Percentiles rank a stretch among this genome's conserved stretches.
Evolutionary conservation across 2,888 invertebrate species (phyloP).

Genomic region (Lycaena phlaeas): DNA sequence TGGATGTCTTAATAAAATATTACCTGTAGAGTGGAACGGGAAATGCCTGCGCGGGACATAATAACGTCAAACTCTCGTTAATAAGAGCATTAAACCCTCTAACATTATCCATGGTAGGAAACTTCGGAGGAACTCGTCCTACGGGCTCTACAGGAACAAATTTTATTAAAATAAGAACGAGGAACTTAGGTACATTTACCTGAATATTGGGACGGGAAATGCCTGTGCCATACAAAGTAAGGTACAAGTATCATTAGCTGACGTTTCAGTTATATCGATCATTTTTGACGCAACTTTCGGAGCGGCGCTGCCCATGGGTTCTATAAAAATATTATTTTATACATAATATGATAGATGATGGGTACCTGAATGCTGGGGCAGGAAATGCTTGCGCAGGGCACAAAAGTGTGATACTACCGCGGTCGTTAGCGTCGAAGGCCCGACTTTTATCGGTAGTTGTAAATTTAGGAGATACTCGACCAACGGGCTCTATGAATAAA

Average conservation of each 20-base stretch:
- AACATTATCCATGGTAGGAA: constrained; percentile 79
- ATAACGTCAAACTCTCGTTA: constrained; percentile 73
- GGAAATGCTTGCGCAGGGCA: constrained; percentile 86
- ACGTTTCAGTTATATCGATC: constrained; percentile 59
- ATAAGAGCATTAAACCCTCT: constrained; percentile 64
- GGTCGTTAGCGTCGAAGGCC: constrained; percentile 72
- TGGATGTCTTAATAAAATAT: constrained; percentile 27
- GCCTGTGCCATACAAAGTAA: constrained; percentile 78
- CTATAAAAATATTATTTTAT: too few relatives aligned
- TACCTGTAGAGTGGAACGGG: constrained; percentile 78
- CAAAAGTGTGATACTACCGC: constrained; percentile 70
- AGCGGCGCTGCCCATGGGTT: constrained; percentile 79
- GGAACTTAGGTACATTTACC: constrained; percentile 51
- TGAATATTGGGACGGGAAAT: constrained; percentile 78
- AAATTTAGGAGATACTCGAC: constrained; percentile 78
- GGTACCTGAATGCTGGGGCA: constrained; percentile 76
- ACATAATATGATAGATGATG: constrained; percentile 26
- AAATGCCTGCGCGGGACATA: constrained; percentile 81
- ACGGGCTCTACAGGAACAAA: constrained; percentile 61
- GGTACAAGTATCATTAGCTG: constrained; percentile 42
- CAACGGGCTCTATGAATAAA: constrained; percentile 75
- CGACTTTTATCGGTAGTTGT: constrained; percentile 76
- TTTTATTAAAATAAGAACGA: neutral
- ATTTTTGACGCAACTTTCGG: constrained; percentile 76
- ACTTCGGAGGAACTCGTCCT: constrained; percentile 78